Evolutionary conservation across 2,797 vertebrate genomes (phyloP), one percentile per base, ranked within the genome.

Genomic region (Clarias platycephalus): DNA sequence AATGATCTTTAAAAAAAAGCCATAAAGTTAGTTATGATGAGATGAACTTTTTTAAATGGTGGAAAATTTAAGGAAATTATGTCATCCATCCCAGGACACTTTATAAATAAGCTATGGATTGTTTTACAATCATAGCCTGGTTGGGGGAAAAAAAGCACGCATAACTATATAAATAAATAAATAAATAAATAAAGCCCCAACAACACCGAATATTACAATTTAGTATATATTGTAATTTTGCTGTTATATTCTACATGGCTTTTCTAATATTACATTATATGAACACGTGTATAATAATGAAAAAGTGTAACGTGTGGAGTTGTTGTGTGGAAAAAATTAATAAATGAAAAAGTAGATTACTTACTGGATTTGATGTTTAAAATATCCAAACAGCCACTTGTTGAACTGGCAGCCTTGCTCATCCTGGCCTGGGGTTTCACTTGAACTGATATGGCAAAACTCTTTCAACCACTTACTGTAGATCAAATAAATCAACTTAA

Each of bases 391-490:
- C 94, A 95, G 94, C 97, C 97, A 99, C 97, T 98, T 99, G 98
- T 99, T 97, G 98, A 98, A 93, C 97, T 96, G 15, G 97, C 95
- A 63, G 98, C 96, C 94, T 99, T 99, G 96, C 97, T 99, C 98
- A 98, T 99, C 91, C 86, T 97, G 94, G 74, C 63, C 88, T 91
- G 89, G 87, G 87, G 68, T 85, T 90, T 83, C 64, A 85, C 58
- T 86, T 88, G 84, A 86, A 90, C 83, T 84, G 90, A 89, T 83
- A 89, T 12, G 28, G 68, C 15, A 22, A 84, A 80, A 16, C 18
- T 80, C 66, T 60, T 44, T 79, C 66, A 67, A 26, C 18, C 83
- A 15, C 74, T 49, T 49, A 49, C 10, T 49, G 3, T 8, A 64
- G 31, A 67, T 40, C 24, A 80, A 40, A 62, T 15, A 3, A 78